A percentile compares a stretch with the other conserved stretches of the same genome.
These are phyloP conservation scores for Theonella swinhoei DNA, from an alignment of 37 sponge, comb jelly and placozoan species.

Conservation along the genomic window DNA sequence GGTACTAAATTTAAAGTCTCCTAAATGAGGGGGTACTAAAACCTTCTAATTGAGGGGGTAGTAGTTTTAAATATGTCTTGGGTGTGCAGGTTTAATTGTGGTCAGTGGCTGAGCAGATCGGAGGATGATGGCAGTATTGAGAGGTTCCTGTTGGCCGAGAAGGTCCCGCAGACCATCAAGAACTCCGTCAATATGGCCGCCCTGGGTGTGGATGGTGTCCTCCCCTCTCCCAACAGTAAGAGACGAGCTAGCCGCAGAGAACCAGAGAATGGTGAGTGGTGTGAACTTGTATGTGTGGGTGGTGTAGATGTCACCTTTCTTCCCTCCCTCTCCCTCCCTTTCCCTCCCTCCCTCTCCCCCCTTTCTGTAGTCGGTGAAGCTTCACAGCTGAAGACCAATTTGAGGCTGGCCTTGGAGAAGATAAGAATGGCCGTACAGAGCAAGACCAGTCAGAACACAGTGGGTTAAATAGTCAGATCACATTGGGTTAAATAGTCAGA, in stretches of 20 bases:
- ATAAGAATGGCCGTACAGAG: conserved; percentile 14
- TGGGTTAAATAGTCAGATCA: not conserved
- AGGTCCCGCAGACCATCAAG: conserved; percentile 29
- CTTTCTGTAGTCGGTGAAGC: not conserved
- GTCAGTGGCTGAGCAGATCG: conserved; percentile 71
- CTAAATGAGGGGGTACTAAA: no score
- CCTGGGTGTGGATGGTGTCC: conserved; percentile 55
- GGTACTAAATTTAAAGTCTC: no score
- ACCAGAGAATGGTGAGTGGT: conserved; percentile 40
- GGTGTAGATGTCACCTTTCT: not conserved
- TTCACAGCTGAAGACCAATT: not conserved
- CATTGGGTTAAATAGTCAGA: no score
- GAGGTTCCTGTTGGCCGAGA: conserved; percentile 84
- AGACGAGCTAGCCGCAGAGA: conserved; percentile 35
- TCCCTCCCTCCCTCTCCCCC: not conserved
- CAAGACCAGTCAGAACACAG: not conserved
- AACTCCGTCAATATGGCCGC: conserved; percentile 41
- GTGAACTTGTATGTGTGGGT: no score
- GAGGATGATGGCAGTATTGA: conserved; percentile 87
- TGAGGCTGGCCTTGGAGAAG: conserved; percentile 38
- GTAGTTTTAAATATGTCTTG: no score
- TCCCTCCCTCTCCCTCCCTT: not conserved
- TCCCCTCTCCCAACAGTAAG: conserved; percentile 25
- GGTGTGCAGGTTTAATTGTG: conserved; percentile 74
- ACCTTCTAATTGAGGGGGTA: no score